These are phyloP conservation scores for Pholis gunnellus DNA, from an alignment of 2,113 vertebrate species.

Conservation along the genomic window DNA sequence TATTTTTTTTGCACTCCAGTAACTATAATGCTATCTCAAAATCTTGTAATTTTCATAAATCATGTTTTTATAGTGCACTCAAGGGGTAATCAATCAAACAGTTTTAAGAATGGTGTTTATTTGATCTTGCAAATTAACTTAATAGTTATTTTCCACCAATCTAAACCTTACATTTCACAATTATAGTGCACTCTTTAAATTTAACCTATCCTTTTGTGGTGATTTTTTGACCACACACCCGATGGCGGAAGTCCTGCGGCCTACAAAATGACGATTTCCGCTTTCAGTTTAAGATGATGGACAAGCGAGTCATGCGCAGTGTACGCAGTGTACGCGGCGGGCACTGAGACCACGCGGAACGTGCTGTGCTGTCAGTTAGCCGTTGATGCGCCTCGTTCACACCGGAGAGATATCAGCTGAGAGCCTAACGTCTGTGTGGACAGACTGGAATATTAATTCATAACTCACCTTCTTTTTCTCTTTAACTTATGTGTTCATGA, in stretches of 20 bases:
- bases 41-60: background rate
- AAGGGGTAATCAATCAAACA: background rate
- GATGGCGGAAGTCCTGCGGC: background rate
- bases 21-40: background rate
- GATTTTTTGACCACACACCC: background rate
- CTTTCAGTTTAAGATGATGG: background rate
- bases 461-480: background rate
- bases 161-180: background rate
- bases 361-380: background rate
- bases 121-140: background rate
- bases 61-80: background rate
- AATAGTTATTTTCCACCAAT: background rate
- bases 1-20: background rate
- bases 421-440: background rate
- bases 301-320: background rate
- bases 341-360: slow-evolving; percentile 70
- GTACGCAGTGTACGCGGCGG: slow-evolving; percentile 1
- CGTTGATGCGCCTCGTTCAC: slow-evolving; percentile 30
- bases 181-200: background rate
- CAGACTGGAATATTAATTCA: background rate
- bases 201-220: background rate
- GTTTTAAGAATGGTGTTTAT: background rate
- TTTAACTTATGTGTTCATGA: slow-evolving; percentile 11
- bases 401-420: slow-evolving; percentile 28
- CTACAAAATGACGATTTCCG: background rate